These are phyloP conservation scores for Drosophila lini DNA, from an alignment of 1,140 invertebrate species.

Conservation along the genomic window DNA sequence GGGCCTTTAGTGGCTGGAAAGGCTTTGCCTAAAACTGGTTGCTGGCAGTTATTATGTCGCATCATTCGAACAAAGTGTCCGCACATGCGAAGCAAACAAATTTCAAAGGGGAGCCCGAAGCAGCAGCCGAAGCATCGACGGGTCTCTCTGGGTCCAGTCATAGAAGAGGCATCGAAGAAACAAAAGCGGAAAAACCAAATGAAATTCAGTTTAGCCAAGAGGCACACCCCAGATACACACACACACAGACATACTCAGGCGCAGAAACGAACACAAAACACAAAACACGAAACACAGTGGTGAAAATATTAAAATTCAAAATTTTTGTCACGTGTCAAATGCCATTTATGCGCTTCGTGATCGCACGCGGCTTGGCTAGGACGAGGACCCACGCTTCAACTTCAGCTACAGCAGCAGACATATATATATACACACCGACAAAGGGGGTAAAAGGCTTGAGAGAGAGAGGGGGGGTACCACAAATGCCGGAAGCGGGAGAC, in stretches of 20 bases:
- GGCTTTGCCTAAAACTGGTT: constrained; percentile 7
- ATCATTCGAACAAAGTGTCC: constrained; percentile 70
- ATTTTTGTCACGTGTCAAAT: constrained; percentile 81
- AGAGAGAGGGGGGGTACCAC: neutral
- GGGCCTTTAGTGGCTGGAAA: too few relatives aligned
- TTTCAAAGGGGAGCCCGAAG: constrained; percentile 16
- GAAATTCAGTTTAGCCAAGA: constrained; percentile 67
- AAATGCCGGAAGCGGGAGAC: neutral
- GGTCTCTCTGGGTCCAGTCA: neutral
- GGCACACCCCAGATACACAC: constrained; percentile 5
- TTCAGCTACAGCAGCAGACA: constrained; percentile 7
- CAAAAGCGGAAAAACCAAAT: constrained; percentile 66
- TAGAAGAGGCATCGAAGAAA: constrained; percentile 34
- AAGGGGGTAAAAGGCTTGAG: neutral
- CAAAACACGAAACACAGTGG: constrained; percentile 31
- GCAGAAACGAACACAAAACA: neutral
- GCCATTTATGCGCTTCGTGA: constrained; percentile 80
- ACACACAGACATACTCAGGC: neutral
- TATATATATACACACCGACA: neutral
- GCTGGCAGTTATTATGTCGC: constrained; percentile 65
- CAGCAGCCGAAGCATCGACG: constrained; percentile 1
- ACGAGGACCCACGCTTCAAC: constrained; percentile 15
- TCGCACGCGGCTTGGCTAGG: constrained; percentile 56
- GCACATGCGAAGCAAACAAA: constrained; percentile 64
- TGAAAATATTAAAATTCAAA: constrained; percentile 77